Percentiles rank a stretch among this genome's conserved stretches.
These are phyloP conservation scores for Sitobion miscanthi DNA, from an alignment of 1,140 invertebrate species.

Conservation along the genomic window DNA sequence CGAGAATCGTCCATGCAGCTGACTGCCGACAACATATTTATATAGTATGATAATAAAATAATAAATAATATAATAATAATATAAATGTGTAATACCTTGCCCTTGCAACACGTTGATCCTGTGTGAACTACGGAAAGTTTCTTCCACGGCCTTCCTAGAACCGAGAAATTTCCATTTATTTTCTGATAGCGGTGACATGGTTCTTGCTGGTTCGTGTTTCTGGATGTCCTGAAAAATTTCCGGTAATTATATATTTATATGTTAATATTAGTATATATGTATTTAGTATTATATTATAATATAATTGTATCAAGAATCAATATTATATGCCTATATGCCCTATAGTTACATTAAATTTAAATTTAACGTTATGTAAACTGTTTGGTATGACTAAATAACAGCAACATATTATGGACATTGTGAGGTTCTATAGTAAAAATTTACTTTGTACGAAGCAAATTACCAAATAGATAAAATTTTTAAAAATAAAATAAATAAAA, in stretches of 20 bases:
- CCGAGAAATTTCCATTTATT: slow-evolving; percentile 49
- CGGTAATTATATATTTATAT: not conserved
- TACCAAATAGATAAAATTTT: no score
- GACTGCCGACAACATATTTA: not conserved
- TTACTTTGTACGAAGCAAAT: no score
- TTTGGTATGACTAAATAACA: no score
- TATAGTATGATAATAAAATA: not conserved
- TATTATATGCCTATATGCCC: not conserved
- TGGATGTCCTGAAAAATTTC: slow-evolving; percentile 30
- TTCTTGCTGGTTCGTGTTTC: slow-evolving; percentile 46
- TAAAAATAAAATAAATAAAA: no score
- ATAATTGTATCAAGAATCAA: not conserved
- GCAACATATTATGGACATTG: no score
- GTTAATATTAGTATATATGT: no score
- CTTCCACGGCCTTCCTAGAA: slow-evolving; percentile 29
- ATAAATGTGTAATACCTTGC: not conserved
- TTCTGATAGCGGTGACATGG: slow-evolving; percentile 48
- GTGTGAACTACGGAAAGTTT: slow-evolving; percentile 33
- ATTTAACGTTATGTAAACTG: not conserved
- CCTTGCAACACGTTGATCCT: slow-evolving; percentile 49
- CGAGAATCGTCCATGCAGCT: not conserved
- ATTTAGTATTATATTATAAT: not conserved
- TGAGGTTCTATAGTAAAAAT: no score
- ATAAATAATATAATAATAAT: not conserved
- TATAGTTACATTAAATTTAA: not conserved